phyloP scores from a whole-genome alignment of 2,888 invertebrate genomes.

The Drosophila imparisetae region DNA sequence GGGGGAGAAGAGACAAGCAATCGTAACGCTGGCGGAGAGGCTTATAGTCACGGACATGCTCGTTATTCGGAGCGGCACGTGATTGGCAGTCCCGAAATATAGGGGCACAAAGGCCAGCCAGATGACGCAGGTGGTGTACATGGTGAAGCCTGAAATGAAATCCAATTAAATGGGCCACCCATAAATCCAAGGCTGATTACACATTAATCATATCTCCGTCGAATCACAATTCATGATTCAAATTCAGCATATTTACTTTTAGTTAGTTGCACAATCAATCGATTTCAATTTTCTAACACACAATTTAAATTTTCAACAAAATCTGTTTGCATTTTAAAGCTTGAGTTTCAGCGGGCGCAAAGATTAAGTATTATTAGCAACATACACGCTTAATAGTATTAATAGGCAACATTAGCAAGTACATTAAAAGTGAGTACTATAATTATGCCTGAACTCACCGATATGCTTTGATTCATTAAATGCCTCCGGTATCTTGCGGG shows the following conservation, averaged over 20 bases:
- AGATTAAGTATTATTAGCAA: not conserved
- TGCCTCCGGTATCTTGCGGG: slow-evolving; percentile 98
- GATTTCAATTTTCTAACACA: not conserved
- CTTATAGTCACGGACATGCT: slow-evolving; percentile 98
- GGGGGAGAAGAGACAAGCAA: slow-evolving; percentile 96
- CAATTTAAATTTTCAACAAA: not conserved
- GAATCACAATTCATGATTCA: not conserved
- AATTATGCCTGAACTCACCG: slow-evolving; percentile 86
- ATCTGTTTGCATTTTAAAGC: not conserved
- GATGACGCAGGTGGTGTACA: slow-evolving; percentile 99
- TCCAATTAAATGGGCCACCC: not conserved
- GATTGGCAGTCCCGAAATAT: slow-evolving; percentile 97
- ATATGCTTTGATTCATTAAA: slow-evolving; percentile 99
- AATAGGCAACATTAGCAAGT: slow-evolving; percentile 2
- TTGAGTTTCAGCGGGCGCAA: not conserved
- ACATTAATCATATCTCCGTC: not conserved
- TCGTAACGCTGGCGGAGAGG: slow-evolving; percentile 96
- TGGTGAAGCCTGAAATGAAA: slow-evolving; percentile 92
- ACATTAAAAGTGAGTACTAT: slow-evolving; percentile 19
- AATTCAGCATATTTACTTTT: not conserved
- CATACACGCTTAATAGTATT: not conserved
- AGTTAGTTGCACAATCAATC: not conserved
- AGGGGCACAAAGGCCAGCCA: slow-evolving; percentile 99
- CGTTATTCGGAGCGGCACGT: slow-evolving; percentile 95
- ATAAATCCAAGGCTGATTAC: slow-evolving; percentile 12